Evolutionary conservation across 1,140 invertebrate species (phyloP).

Genomic region (Zophobas atratus): DNA sequence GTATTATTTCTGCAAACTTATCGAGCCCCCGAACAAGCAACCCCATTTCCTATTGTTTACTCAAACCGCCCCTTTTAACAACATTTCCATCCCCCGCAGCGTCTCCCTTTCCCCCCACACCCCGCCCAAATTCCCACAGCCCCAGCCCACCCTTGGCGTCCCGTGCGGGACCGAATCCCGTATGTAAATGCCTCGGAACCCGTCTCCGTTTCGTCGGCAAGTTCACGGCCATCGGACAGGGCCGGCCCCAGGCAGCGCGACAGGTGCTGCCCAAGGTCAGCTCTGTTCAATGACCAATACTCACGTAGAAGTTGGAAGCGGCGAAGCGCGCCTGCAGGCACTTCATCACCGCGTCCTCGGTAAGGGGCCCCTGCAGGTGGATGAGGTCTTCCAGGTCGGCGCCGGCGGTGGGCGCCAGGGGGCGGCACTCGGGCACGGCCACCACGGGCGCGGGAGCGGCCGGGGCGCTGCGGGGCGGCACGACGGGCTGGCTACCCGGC

Average conservation of each 20-base stretch:
- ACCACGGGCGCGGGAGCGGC: constrained; percentile 40
- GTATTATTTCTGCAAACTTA: too few species aligned
- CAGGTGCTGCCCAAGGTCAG: constrained; percentile 60
- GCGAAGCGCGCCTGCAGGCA: constrained; percentile 91
- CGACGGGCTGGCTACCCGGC: constrained; percentile 67
- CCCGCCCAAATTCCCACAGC: neutral
- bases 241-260: constrained; percentile 54
- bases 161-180: neutral
- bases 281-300: constrained; percentile 68
- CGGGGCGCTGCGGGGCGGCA: constrained; percentile 60
- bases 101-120: too few species aligned
- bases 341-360: constrained; percentile 93
- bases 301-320: constrained; percentile 90
- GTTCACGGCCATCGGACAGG: constrained; percentile 60
- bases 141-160: neutral
- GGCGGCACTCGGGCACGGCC: constrained; percentile 61
- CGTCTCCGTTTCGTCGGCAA: constrained; percentile 54
- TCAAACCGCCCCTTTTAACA: too few species aligned
- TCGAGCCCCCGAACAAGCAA: too few species aligned
- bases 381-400: constrained; percentile 87
- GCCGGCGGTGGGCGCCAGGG: constrained; percentile 58
- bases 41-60: too few species aligned
- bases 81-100: too few species aligned
- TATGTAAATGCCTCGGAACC: constrained; percentile 52
- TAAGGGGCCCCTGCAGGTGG: constrained; percentile 91